These are phyloP conservation scores for Prochilodus magdalenae DNA, from an alignment of 2,113 vertebrate genomes.

Conservation along the genomic window DNA sequence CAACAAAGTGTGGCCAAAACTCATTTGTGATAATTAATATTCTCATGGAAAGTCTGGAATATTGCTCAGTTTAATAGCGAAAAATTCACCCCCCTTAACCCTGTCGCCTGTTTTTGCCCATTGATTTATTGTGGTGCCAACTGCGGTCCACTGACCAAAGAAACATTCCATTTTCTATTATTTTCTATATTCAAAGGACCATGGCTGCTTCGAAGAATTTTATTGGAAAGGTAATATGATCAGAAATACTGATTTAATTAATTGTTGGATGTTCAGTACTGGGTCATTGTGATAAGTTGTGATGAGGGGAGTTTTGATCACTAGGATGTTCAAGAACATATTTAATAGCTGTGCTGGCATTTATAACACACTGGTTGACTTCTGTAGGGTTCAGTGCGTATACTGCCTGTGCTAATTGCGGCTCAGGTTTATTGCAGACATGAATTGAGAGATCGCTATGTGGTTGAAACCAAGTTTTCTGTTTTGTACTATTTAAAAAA, in stretches of 20 bases:
- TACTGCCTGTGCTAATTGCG: neutral
- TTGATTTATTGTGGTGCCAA: constrained; percentile 33
- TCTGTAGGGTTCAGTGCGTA: neutral
- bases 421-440: constrained; percentile 19
- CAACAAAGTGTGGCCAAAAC: constrained; percentile 7
- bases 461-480: neutral
- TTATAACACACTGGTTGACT: constrained; percentile 6
- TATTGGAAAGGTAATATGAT: neutral
- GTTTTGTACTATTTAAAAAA: constrained; percentile 13
- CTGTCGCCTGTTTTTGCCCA: constrained; percentile 2
- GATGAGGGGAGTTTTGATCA: neutral
- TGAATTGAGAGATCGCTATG: neutral
- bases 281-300: neutral
- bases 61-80: neutral
- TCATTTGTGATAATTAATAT: constrained; percentile 2
- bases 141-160: constrained; percentile 45
- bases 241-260: neutral
- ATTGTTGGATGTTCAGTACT: constrained; percentile 8
- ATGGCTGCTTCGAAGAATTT: neutral
- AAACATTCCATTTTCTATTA: constrained; percentile 14
- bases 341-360: constrained; percentile 24
- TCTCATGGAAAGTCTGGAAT: neutral
- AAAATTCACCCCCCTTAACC: neutral
- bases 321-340: neutral
- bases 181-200: constrained; percentile 2